Conservation (phyloP, 2,113 vertebrate species). For the Caracal caracal region DNA sequence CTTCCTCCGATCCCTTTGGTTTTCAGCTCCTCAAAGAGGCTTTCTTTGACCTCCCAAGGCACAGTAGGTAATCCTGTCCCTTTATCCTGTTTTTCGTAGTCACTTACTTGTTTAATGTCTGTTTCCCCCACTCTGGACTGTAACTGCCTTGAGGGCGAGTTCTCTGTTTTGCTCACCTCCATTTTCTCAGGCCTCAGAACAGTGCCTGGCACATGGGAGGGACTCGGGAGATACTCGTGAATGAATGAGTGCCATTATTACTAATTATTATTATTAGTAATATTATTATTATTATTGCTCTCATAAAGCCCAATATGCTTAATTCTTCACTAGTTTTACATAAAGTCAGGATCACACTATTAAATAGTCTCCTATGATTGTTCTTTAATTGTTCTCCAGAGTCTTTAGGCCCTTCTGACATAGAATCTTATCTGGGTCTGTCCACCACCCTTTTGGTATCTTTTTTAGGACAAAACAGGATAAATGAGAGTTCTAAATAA, state of each 20-base stretch:
- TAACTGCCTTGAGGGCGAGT: neutral
- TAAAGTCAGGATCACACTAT: neutral
- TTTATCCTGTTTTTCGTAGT: neutral
- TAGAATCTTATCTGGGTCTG: neutral
- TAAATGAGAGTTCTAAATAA: slow-evolving; percentile 8
- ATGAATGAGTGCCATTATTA: neutral
- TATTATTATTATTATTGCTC: neutral
- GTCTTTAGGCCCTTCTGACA: neutral
- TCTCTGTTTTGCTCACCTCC: neutral
- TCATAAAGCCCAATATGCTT: neutral
- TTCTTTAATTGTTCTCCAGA: neutral
- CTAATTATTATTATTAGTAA: neutral
- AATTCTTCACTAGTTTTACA: slow-evolving; percentile 1
- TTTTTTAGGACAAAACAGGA: neutral
- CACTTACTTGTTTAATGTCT: neutral
- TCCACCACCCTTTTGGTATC: neutral
- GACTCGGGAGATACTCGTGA: neutral
- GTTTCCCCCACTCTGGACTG: neutral
- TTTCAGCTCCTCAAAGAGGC: neutral
- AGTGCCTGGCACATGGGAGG: neutral
- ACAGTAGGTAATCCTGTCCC: neutral
- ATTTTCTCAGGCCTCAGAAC: neutral
- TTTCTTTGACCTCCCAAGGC: neutral
- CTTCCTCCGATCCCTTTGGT: neutral
- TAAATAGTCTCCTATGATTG: neutral